A percentile compares a stretch with the other conserved stretches of the same genome.
phyloP scores from a whole-genome alignment of 2,797 vertebrate species.

The Xenentodon cancila region DNA sequence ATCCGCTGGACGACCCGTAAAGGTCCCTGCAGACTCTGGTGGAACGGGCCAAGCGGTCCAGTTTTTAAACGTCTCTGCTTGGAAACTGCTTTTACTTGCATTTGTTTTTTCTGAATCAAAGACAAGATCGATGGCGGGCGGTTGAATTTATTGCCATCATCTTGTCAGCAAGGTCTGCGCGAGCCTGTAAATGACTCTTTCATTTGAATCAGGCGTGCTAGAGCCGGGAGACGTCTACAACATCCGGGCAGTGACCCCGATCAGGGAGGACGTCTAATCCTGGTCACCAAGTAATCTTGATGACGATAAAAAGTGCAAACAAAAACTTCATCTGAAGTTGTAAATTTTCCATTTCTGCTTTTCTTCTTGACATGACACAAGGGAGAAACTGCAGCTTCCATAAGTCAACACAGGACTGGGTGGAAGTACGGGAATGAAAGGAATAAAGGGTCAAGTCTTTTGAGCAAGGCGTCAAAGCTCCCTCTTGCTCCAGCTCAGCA shows the following conservation, averaged over 20 bases:
- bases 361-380: background rate
- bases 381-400: background rate
- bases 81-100: background rate
- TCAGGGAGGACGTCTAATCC: no score
- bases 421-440: background rate
- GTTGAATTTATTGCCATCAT: no score
- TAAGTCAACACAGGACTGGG: conserved; percentile 2
- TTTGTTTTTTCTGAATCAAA: no score
- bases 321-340: background rate
- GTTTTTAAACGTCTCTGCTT: background rate
- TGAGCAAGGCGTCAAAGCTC: conserved; percentile 2
- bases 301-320: no score
- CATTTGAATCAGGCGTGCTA: no score
- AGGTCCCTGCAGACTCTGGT: background rate
- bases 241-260: no score
- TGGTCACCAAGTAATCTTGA: background rate
- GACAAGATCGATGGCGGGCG: no score
- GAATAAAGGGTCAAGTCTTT: background rate
- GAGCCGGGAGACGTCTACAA: no score
- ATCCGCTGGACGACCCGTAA: background rate
- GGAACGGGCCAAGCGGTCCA: background rate
- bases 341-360: background rate
- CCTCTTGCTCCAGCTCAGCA: conserved; percentile 20
- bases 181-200: no score
- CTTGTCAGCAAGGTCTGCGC: no score